Evolutionary conservation across 2,888 invertebrate genomes (phyloP), one percentile per base, ranked within the genome.

Genomic region (Zonitis immaculata): DNA sequence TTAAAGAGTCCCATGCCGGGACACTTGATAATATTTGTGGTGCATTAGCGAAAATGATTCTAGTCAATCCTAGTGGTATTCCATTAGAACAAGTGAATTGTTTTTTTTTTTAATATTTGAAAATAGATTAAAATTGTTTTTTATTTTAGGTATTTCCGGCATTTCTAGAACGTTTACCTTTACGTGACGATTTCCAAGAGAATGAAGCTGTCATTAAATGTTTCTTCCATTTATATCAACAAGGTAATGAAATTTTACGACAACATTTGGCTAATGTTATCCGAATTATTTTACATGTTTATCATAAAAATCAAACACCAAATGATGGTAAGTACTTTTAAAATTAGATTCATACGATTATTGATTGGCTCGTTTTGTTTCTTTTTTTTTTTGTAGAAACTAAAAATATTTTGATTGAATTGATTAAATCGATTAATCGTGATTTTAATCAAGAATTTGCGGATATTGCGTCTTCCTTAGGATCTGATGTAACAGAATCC

Each of bases 21-120:
- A 84, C 85, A 4, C 75, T 87, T 53, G 91, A 91, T 70, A 91
- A 91, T 70, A 84, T 89, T 60, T 86, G 88, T 71, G 90, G 87
- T 46, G 88, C 89, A 27, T 79, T 89, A 47, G 86, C 88, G 22
- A 81, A 89, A 52, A 79, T 91, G 68, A 87, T 91, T 47, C 76
- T 84, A 30, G 80, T 82, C 2, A 86, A 88, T 73, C 75, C 80
- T 42, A 73, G 73, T 51, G 78, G 79, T 59, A 77, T 90, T 54
- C 89, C 89, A 16, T 70, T 90, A 51, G 82, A 82, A n/a, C 85
- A 86, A 73, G 87, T 83, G 7, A 3, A 22, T 18, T 35, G 35
- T 28, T 18, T 42, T 50, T 28, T 11, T 1, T 32, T 9, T 42
- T 39, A 30, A 49, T 27, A 14, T 30, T 30, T 43, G 27, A 46